Conservation (phyloP, 2,888 invertebrate species). For the Hoplodrina blanda region DNA sequence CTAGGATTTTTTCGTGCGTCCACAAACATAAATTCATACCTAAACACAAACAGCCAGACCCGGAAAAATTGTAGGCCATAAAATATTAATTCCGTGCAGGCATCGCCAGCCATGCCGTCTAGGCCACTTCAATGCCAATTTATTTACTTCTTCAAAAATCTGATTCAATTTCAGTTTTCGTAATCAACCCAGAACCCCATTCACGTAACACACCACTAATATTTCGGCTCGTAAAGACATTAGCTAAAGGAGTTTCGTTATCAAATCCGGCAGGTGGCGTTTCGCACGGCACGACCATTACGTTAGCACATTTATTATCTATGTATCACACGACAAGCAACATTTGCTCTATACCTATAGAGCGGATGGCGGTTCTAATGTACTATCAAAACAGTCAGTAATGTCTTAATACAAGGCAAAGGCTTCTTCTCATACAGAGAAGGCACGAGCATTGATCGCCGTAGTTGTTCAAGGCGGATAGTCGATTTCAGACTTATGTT, state of each 20-base stretch:
- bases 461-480: too few relatives aligned
- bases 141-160: not conserved
- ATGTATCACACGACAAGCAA: slow-evolving; percentile 46
- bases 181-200: slow-evolving; percentile 13
- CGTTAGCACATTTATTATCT: slow-evolving; percentile 57
- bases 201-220: slow-evolving; percentile 37
- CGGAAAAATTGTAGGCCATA: too few relatives aligned
- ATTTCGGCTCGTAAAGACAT: slow-evolving; percentile 61
- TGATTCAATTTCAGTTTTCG: not conserved
- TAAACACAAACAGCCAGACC: too few relatives aligned
- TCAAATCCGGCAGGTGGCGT: slow-evolving; percentile 69
- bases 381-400: slow-evolving; percentile 11
- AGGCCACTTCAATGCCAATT: too few relatives aligned
- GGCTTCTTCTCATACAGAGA: too few relatives aligned
- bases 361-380: not conserved
- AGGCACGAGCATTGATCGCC: too few relatives aligned
- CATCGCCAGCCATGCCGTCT: too few relatives aligned
- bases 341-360: slow-evolving; percentile 2
- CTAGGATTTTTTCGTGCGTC: too few relatives aligned
- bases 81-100: too few relatives aligned
- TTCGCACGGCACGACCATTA: slow-evolving; percentile 67
- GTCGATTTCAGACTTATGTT: too few relatives aligned
- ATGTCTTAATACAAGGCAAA: too few relatives aligned
- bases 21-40: too few relatives aligned
- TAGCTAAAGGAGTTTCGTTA: slow-evolving; percentile 63